A percentile compares a stretch with the other conserved stretches of the same genome.
These are phyloP conservation scores for Volucella inanis DNA, from an alignment of 2,888 invertebrate genomes.

Conservation along the genomic window DNA sequence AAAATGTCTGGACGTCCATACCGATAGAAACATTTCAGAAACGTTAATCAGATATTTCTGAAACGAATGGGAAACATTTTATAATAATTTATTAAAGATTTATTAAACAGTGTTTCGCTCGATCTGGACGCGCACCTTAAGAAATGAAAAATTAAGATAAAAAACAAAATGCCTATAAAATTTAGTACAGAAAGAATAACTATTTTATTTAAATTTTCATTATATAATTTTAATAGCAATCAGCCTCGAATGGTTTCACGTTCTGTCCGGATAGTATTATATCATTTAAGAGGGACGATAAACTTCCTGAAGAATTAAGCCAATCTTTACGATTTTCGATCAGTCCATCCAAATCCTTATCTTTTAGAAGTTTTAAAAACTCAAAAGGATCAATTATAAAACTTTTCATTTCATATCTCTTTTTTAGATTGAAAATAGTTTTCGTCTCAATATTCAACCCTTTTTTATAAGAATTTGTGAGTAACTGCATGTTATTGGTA, in stretches of 20 bases:
- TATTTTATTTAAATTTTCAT: not conserved
- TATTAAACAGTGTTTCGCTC: no score
- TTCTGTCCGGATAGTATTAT: constrained; percentile 86
- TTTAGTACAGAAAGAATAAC: no score
- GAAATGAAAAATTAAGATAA: no score
- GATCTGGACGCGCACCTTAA: no score
- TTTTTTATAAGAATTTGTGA: constrained; percentile 85
- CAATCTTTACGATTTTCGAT: constrained; percentile 87
- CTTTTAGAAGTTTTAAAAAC: constrained; percentile 85
- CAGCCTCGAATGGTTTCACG: constrained; percentile 86
- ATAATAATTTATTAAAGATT: no score
- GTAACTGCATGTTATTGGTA: constrained; percentile 79
- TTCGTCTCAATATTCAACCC: constrained; percentile 81
- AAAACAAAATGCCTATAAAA: no score
- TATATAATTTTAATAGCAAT: constrained; percentile 86
- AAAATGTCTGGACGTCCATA: no score
- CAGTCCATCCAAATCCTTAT: constrained; percentile 85
- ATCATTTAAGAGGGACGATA: constrained; percentile 89
- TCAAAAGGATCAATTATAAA: constrained; percentile 84
- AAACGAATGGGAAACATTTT: no score
- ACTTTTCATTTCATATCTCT: constrained; percentile 79
- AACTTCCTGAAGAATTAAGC: constrained; percentile 87
- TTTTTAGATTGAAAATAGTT: constrained; percentile 36
- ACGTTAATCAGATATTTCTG: no score
- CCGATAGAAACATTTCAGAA: no score